Evolutionary conservation across 2,113 vertebrate species (phyloP).

Genomic region (Lepus europaeus): DNA sequence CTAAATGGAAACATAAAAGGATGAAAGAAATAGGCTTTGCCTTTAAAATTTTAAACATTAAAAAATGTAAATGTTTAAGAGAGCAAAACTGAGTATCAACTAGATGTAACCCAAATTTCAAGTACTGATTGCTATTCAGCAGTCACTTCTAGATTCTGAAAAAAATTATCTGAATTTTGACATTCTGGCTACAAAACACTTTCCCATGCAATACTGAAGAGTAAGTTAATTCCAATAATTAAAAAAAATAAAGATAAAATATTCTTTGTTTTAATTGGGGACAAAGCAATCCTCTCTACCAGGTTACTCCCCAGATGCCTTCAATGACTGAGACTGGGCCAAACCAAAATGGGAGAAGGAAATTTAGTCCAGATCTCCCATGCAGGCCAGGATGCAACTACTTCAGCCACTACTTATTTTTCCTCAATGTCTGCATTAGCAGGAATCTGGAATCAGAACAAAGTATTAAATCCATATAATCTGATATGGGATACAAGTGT

Average conservation of each 20-base stretch:
- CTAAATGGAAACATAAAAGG: background rate
- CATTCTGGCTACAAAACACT: background rate
- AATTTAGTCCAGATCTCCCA: too few relatives aligned
- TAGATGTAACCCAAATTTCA: background rate
- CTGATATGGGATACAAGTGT: too few relatives aligned
- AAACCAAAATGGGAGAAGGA: too few relatives aligned
- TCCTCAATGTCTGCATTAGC: too few relatives aligned
- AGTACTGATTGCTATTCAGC: background rate
- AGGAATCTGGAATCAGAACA: too few relatives aligned
- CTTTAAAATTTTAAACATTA: background rate
- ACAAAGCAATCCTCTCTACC: too few relatives aligned
- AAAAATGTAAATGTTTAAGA: background rate
- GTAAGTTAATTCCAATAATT: constrained; percentile 32
- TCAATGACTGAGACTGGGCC: too few relatives aligned
- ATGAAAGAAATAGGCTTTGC: background rate
- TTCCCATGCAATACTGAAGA: background rate
- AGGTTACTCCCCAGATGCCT: too few relatives aligned
- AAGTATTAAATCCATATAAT: too few relatives aligned
- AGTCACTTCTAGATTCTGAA: constrained; percentile 15
- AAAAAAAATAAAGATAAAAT: background rate
- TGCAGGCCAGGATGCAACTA: too few relatives aligned
- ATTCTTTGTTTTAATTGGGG: background rate
- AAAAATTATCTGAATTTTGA: background rate
- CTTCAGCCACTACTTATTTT: too few relatives aligned
- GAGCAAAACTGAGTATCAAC: constrained; percentile 37